Conservation (phyloP, 2,888 invertebrate species). For the Napeogenes inachia region DNA sequence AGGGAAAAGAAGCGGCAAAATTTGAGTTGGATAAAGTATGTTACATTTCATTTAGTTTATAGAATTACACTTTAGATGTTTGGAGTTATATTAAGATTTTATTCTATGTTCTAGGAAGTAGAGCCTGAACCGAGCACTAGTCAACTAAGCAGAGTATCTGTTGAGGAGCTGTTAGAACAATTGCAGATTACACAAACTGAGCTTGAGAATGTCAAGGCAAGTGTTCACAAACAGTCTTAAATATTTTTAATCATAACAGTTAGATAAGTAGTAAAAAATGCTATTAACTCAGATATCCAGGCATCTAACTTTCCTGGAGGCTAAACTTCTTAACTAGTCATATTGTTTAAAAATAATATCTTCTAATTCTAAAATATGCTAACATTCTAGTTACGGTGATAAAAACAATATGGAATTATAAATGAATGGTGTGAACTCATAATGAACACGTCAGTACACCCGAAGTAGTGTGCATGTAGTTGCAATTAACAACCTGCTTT, state of each 20-base stretch:
- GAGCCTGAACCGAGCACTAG: conserved; percentile 65
- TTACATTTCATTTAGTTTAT: conserved; percentile 7
- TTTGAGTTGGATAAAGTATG: conserved; percentile 83
- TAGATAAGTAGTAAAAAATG: conserved; percentile 14
- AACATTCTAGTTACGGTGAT: conserved; percentile 30
- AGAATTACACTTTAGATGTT: background rate
- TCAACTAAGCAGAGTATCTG: conserved; percentile 83
- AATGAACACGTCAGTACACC: background rate
- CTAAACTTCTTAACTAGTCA: conserved; percentile 19
- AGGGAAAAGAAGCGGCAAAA: conserved; percentile 88
- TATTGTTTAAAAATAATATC: conserved; percentile 13
- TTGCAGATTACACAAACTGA: conserved; percentile 90
- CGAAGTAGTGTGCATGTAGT: conserved; percentile 59
- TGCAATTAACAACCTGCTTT: conserved; percentile 71
- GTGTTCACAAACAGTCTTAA: conserved; percentile 35
- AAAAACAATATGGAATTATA: conserved; percentile 15
- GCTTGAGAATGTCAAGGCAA: conserved; percentile 91
- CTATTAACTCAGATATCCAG: conserved; percentile 16
- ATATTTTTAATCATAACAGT: conserved; percentile 7
- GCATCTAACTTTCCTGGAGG: conserved; percentile 9
- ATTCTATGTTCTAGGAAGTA: conserved; percentile 51
- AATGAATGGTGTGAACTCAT: no score
- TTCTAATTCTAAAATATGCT: conserved; percentile 23
- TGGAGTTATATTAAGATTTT: conserved; percentile 1
- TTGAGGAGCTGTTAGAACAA: conserved; percentile 88